Evolutionary conservation across 2,888 invertebrate genomes (phyloP).

Genomic region (Campaea margaritaria): DNA sequence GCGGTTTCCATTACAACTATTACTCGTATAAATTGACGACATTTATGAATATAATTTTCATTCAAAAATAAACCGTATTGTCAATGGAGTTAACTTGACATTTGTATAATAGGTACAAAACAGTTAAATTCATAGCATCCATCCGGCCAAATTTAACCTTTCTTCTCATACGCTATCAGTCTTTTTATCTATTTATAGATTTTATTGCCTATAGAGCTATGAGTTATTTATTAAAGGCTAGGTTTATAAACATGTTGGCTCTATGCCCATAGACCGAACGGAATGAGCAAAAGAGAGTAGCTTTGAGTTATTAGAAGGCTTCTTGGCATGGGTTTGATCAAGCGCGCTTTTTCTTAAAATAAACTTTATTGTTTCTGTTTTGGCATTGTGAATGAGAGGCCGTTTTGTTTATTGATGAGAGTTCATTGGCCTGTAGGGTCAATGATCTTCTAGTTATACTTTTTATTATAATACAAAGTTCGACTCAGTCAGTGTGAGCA

Average conservation of each 20-base stretch:
- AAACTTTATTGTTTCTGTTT: slow-evolving; percentile 16
- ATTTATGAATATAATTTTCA: no score
- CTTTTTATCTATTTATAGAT: slow-evolving; percentile 24
- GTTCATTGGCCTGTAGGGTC: neutral
- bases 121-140: no score
- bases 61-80: no score
- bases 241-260: slow-evolving; percentile 23
- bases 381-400: slow-evolving; percentile 3
- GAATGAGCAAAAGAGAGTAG: slow-evolving; percentile 6
- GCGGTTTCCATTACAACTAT: no score
- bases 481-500: no score
- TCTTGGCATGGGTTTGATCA: slow-evolving; percentile 13
- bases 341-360: slow-evolving; percentile 17
- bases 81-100: no score
- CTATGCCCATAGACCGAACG: slow-evolving; percentile 3
- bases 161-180: neutral
- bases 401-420: slow-evolving; percentile 2
- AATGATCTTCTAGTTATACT: neutral
- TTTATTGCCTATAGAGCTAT: slow-evolving; percentile 13
- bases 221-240: slow-evolving; percentile 19
- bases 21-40: no score
- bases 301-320: slow-evolving; percentile 14
- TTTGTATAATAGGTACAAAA: no score
- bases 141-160: neutral
- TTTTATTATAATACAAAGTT: no score